These are phyloP conservation scores for Sebastes taczanowskii DNA, from an alignment of 2,797 vertebrate genomes.

Conservation along the genomic window DNA sequence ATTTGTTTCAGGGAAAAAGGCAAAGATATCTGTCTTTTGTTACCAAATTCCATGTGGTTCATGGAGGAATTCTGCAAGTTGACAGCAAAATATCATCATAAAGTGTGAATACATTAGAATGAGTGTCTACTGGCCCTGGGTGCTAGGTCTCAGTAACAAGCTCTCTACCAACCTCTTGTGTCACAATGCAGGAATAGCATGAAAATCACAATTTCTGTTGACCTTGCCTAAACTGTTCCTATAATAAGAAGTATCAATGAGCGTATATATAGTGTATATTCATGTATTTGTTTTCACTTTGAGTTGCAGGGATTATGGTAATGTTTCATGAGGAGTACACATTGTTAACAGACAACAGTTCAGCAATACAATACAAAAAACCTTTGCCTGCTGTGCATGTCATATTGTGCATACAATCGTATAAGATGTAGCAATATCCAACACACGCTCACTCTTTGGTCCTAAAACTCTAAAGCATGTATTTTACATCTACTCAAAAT, in stretches of 20 bases:
- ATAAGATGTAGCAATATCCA: not conserved
- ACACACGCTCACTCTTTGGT: not conserved
- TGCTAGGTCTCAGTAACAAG: not conserved
- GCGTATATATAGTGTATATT: not conserved
- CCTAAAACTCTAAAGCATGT: not conserved
- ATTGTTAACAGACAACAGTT: not conserved
- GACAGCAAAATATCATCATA: not conserved
- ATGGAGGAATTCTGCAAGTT: not conserved
- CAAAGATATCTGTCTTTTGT: not conserved
- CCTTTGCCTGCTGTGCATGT: not conserved
- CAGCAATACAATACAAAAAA: not conserved
- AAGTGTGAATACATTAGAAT: not conserved
- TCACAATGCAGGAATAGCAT: not conserved
- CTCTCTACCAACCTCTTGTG: slow-evolving; percentile 4
- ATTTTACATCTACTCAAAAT: not conserved
- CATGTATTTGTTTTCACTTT: not conserved
- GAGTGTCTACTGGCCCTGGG: not conserved
- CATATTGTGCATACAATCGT: not conserved
- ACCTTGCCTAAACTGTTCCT: not conserved
- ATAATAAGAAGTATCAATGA: not conserved
- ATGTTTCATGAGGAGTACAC: not conserved
- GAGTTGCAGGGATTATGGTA: not conserved
- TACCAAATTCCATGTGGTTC: not conserved
- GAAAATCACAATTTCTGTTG: not conserved
- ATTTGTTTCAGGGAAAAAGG: not conserved